Evolutionary conservation across 1,140 invertebrate genomes (phyloP).

Genomic region (Tetranychus urticae): DNA sequence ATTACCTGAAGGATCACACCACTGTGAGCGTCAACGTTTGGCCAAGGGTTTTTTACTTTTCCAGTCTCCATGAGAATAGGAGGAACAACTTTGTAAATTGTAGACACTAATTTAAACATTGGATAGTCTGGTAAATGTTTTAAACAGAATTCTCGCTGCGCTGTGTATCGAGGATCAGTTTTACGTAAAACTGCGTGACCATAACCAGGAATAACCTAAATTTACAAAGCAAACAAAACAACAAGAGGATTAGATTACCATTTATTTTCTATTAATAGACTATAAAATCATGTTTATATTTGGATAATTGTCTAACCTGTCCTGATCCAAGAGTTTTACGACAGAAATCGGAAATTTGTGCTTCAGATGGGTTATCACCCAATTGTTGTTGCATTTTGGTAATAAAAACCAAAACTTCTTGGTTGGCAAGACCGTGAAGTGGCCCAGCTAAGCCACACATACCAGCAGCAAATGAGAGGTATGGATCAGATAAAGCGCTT

Average conservation of each 20-base stretch:
- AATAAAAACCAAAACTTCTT: conserved; percentile 26
- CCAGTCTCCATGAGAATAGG: conserved; percentile 31
- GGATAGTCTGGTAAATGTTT: conserved; percentile 32
- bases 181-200: conserved; percentile 35
- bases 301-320: conserved; percentile 18
- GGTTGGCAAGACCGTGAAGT: conserved; percentile 34
- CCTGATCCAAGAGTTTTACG: conserved; percentile 33
- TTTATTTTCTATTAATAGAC: too few species aligned
- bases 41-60: conserved; percentile 36
- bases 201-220: conserved; percentile 33
- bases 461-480: conserved; percentile 31
- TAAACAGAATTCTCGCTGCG: conserved; percentile 32
- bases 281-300: background rate
- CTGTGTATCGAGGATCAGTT: conserved; percentile 32
- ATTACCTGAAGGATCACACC: conserved; percentile 30
- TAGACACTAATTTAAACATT: conserved; percentile 27
- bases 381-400: conserved; percentile 24
- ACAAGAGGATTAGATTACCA: too few species aligned
- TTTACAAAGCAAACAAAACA: background rate
- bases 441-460: conserved; percentile 35
- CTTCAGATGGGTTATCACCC: conserved; percentile 25
- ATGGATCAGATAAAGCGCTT: conserved; percentile 33
- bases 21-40: conserved; percentile 36
- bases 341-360: conserved; percentile 29
- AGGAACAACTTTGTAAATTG: conserved; percentile 30